Evolutionary conservation across 2,797 vertebrate genomes (phyloP), one percentile per base, ranked within the genome.

Genomic region (Stomatorhinus walkeri): DNA sequence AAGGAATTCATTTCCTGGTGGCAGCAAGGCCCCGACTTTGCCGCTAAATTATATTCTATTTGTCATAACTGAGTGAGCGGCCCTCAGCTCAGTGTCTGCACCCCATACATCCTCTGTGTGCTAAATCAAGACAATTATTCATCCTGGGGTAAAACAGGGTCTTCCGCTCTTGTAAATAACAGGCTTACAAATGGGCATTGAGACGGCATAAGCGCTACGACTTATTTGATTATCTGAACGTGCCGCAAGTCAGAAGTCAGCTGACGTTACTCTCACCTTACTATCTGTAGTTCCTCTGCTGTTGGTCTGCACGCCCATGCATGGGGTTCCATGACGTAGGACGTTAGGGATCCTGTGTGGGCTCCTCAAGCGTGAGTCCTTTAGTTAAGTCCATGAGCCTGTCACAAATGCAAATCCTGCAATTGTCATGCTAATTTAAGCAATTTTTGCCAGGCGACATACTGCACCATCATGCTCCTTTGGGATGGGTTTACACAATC

Each of bases 31-130:
- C 4, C 10, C 2, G 43, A 32, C 48, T 79, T 88, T 4, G 32
- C 9, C 2, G 64, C 28, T 32, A 88, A 54, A 81, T 88, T 56
- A 56, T n/a, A 12, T 76, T 54, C 36, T 8, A 43, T 83, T 83
- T 88, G 86, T 59, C 76, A 88, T 84, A 84, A 59, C n/a, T 16
- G 16, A 51, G 87, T 40, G 64, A 85, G 19, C 48, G 49, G 85
- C 51, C 16, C n/a, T 40, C 43, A 32, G 81, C 43, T 43, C 59
- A 52, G 40, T 68, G 40, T 40, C 40, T 64, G 40, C 1, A 3
- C 12, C 40, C 28, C 24, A 61, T 28, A 64, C 43, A 28, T 61
- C 24, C 81, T 6, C 32, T 56, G 19, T 19, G 52, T 2, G 9
- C 79, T 89, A 32, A 51, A 87, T 61, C 54, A 87, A 61, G 10